A percentile compares a stretch with the other conserved stretches of the same genome.
Evolutionary conservation across 1,140 invertebrate genomes (phyloP).

Genomic region (Zophobas morio): DNA sequence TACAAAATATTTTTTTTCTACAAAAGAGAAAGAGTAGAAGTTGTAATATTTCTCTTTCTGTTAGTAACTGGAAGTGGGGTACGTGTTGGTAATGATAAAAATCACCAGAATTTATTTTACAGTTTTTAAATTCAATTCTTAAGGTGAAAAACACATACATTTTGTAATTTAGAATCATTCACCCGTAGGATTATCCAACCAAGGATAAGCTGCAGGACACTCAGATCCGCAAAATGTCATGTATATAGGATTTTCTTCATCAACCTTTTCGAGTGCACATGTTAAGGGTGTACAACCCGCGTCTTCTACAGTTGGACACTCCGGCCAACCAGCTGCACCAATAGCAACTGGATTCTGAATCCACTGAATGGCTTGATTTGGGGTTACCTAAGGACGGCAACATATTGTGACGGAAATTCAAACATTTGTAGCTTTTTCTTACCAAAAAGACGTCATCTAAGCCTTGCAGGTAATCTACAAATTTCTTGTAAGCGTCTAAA

Average conservation of each 20-base stretch:
- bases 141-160: too few species aligned
- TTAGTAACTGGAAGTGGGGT: too few species aligned
- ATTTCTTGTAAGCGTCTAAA: constrained; percentile 67
- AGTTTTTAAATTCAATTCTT: too few species aligned
- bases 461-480: constrained; percentile 69
- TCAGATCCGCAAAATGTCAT: constrained; percentile 59
- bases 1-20: too few species aligned
- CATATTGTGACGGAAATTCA: neutral
- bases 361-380: constrained; percentile 72
- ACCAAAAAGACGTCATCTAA: constrained; percentile 71
- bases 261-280: constrained; percentile 62
- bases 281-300: constrained; percentile 50
- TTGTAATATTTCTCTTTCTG: too few species aligned
- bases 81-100: too few species aligned
- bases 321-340: constrained; percentile 64
- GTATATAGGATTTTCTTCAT: constrained; percentile 57
- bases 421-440: constrained; percentile 48
- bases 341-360: constrained; percentile 72
- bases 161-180: neutral
- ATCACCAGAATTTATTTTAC: too few species aligned
- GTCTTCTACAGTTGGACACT: constrained; percentile 51
- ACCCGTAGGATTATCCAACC: constrained; percentile 63
- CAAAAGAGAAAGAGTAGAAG: too few species aligned
- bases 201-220: constrained; percentile 65
- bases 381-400: constrained; percentile 4